Conservation (phyloP, 2,797 vertebrate species). For the Parambassis ranga region DNA sequence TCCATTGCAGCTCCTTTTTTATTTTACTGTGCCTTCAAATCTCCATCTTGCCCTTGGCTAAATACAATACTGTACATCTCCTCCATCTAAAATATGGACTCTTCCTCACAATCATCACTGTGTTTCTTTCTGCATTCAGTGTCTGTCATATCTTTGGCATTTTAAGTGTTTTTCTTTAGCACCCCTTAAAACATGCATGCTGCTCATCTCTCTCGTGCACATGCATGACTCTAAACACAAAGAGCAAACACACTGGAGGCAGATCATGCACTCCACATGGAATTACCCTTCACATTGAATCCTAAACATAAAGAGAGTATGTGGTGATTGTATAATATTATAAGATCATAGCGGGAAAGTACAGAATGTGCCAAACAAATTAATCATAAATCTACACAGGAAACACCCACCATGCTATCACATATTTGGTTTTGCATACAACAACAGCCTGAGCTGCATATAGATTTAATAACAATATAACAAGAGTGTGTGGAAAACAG, state of each 20-base stretch:
- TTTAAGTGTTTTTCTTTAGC: too few relatives aligned
- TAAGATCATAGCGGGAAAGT: not conserved
- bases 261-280: not conserved
- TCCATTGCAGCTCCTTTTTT: too few relatives aligned
- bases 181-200: not conserved
- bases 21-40: too few relatives aligned
- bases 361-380: not conserved
- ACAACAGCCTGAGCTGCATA: not conserved
- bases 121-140: too few relatives aligned
- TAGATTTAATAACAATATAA: not conserved
- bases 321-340: not conserved
- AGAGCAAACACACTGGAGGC: conserved; percentile 19
- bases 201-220: not conserved
- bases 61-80: too few relatives aligned
- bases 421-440: not conserved
- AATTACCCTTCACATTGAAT: not conserved
- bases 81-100: too few relatives aligned
- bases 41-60: too few relatives aligned
- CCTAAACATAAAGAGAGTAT: not conserved
- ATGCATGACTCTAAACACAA: not conserved
- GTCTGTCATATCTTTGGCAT: too few relatives aligned
- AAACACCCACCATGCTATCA: not conserved
- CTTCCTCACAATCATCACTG: too few relatives aligned
- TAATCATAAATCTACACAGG: not conserved
- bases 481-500: too few relatives aligned